Percentiles rank a stretch among this genome's conserved stretches.
Conservation (phyloP, 1,140 invertebrate species). For the Anoplolepis gracilipes region DNA sequence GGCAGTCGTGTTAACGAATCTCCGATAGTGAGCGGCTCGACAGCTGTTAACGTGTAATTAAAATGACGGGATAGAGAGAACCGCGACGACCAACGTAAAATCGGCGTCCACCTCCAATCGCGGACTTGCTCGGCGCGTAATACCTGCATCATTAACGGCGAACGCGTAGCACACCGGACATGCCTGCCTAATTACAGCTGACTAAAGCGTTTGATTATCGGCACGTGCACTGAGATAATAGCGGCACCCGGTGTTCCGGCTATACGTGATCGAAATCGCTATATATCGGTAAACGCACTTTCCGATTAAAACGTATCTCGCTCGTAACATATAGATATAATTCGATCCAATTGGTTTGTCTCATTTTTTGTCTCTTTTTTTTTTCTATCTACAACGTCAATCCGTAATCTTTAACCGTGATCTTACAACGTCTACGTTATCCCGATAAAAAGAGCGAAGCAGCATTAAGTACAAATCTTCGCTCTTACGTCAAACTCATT, state of each 20-base stretch:
- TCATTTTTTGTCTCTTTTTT: not conserved
- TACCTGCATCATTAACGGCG: conserved; percentile 60
- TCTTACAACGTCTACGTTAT: not conserved
- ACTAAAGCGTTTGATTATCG: conserved; percentile 68
- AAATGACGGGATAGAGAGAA: conserved; percentile 59
- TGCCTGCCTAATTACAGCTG: conserved; percentile 64
- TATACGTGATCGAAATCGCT: conserved; percentile 31
- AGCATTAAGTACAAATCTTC: conserved; percentile 22
- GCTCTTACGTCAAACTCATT: conserved; percentile 33
- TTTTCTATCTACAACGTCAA: not conserved
- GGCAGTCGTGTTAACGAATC: conserved; percentile 68
- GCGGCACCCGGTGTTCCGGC: not conserved
- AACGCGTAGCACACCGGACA: conserved; percentile 44
- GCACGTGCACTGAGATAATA: conserved; percentile 31
- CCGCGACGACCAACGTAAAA: conserved; percentile 1
- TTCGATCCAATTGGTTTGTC: not conserved
- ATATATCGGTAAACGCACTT: conserved; percentile 6
- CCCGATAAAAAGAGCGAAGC: not conserved
- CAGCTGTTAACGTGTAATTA: conserved; percentile 70
- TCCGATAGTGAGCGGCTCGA: conserved; percentile 49
- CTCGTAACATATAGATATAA: not conserved
- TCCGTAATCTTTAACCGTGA: not conserved
- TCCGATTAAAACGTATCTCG: conserved; percentile 20
- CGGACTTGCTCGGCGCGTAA: conserved; percentile 45
- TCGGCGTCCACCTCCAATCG: conserved; percentile 9